Percentiles rank a stretch among this genome's conserved stretches.
These are phyloP conservation scores for Stenichneumon culpator DNA, from an alignment of 2,888 invertebrate genomes.

Conservation along the genomic window DNA sequence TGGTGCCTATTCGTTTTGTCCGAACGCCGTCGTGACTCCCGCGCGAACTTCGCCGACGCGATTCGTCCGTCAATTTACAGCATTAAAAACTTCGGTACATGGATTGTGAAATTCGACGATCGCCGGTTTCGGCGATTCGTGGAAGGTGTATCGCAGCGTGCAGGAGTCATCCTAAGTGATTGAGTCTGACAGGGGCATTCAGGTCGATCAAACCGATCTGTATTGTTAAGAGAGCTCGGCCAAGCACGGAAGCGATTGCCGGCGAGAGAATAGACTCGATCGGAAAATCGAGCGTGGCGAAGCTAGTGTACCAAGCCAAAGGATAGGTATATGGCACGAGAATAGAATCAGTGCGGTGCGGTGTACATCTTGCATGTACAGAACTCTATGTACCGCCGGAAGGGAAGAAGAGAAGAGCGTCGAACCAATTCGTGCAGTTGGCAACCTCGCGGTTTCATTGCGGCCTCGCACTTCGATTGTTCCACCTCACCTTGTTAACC, in stretches of 20 bases:
- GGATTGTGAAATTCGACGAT: neutral
- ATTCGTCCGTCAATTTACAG: neutral
- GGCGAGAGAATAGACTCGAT: slow-evolving; percentile 44
- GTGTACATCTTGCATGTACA: slow-evolving; percentile 18
- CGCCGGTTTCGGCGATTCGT: neutral
- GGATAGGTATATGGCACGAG: neutral
- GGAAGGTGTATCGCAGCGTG: neutral
- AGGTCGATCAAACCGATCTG: slow-evolving; percentile 56
- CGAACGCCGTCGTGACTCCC: neutral
- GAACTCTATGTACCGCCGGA: neutral
- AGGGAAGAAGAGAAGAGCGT: slow-evolving; percentile 26
- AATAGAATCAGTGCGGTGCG: slow-evolving; percentile 28
- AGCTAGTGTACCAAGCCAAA: slow-evolving; percentile 34
- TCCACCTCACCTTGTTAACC: slow-evolving; percentile 80
- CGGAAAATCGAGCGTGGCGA: slow-evolving; percentile 60
- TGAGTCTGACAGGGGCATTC: slow-evolving; percentile 31
- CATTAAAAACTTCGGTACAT: neutral
- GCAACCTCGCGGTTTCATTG: slow-evolving; percentile 81
- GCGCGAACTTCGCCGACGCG: neutral
- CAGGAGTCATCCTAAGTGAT: neutral
- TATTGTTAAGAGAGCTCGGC: slow-evolving; percentile 52
- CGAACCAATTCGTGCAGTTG: slow-evolving; percentile 79
- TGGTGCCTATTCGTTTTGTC: neutral
- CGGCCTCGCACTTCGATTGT: slow-evolving; percentile 80
- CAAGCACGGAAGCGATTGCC: slow-evolving; percentile 4